Evolutionary conservation across 2,888 invertebrate genomes (phyloP), one percentile per base, ranked within the genome.

Genomic region (Brachynemurus nebulosus): DNA sequence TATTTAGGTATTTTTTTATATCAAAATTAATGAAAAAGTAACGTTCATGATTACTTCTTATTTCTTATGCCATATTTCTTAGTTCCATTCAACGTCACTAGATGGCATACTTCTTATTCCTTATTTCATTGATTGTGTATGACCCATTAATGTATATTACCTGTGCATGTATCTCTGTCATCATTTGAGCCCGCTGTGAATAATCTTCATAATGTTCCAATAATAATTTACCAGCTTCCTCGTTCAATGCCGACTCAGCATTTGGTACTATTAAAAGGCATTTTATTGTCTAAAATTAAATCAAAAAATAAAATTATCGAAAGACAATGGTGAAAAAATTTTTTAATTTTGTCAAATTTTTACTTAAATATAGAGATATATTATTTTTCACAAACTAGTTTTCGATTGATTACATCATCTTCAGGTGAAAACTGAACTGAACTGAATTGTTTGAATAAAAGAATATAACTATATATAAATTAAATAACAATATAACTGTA

Each of bases 251-350:
- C 45, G 93, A 95, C 68, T 96, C 95, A 5, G 93, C 82, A 74
- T 96, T 96, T 60, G 95, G 95, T 62, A 91, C 91, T 66, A 96
- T 95, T 53, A 96, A 75, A 62, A 96, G 76, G 72, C 95, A 95
- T 71, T 89, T 89, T 49, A 96, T 80, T 49, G 93, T 88, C 82
- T 83, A 60, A 46, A 60, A 64, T 63, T 59, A 51, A 44, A 51
- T 47, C 33, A 43, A 42, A 47, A 36, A n/a, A n/a, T n/a, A n/a
- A n/a, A n/a, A n/a, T n/a, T n/a, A 17, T 40, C 9, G 20, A 25
- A 12, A 44, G 16, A 44, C 9, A 37, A 17, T 27, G 14, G 23
- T 33, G 11, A 25, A 25, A 33, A 30, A n/a, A 25, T 16, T 45
- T 17, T 35, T n/a, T n/a, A n/a, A n/a, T n/a, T n/a, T n/a, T n/a